Conservation (phyloP, 2,888 invertebrate genomes). For the Drosophila percnosoma region DNA sequence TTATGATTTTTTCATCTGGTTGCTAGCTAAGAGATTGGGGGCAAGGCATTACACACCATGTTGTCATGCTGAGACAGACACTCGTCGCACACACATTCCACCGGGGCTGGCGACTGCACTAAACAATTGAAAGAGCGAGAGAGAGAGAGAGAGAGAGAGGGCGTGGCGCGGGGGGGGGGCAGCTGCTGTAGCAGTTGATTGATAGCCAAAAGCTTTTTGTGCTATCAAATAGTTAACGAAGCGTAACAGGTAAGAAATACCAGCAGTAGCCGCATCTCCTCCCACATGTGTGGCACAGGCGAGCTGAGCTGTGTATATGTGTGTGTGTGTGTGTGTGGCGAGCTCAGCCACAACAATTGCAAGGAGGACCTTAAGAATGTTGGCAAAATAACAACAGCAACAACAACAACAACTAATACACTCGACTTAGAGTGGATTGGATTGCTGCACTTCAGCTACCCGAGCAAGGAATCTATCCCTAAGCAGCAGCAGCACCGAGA, state of each 20-base stretch:
- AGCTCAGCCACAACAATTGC: neutral
- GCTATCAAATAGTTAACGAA: slow-evolving; percentile 73
- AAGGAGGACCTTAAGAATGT: neutral
- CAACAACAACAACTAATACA: neutral
- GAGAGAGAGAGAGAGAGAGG: neutral
- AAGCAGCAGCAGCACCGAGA: neutral
- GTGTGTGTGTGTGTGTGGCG: slow-evolving; percentile 12
- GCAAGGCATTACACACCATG: neutral
- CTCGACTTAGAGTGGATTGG: neutral
- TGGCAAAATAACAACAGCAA: neutral
- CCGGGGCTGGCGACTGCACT: slow-evolving; percentile 39
- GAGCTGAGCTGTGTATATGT: neutral
- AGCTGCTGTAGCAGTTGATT: slow-evolving; percentile 58
- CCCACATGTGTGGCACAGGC: neutral
- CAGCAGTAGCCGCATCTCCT: slow-evolving; percentile 28
- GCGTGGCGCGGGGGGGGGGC: neutral
- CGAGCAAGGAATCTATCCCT: neutral
- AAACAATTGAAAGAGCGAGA: slow-evolving; percentile 56
- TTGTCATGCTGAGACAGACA: slow-evolving; percentile 11
- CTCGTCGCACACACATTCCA: slow-evolving; percentile 18
- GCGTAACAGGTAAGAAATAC: slow-evolving; percentile 70
- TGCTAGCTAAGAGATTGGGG: slow-evolving; percentile 1
- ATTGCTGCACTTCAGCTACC: slow-evolving; percentile 1
- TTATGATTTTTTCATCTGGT: neutral
- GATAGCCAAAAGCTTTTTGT: slow-evolving; percentile 74